Base-by-base conservation (phyloP, 2,113 vertebrate genomes). In the Oncorhynchus gorbuscha region DNA sequence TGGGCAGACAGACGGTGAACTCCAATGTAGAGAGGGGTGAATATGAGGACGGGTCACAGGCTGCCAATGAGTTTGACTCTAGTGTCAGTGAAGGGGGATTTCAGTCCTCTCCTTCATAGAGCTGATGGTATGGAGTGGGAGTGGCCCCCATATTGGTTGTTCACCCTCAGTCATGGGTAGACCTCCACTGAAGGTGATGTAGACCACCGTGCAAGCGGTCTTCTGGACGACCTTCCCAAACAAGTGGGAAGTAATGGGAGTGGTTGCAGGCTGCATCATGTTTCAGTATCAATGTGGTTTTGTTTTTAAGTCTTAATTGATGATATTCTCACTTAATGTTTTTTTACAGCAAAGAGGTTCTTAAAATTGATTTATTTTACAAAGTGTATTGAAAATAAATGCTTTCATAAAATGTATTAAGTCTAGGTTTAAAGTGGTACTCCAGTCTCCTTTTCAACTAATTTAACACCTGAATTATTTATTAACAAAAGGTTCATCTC, bases 1-100 rank as follows among this genome's bases (percentile, higher is more conserved):
- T 35, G 22, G 70, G 73, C 12, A 45, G 73, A 82, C 51, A 58
- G 77, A 70, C 11, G 3, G 49, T 30, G 78, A 69, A 71, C 77
- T n/a, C 0, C 75, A 35, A 24, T 65, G 26, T 80, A 13, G 59
- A 35, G 51, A n/a, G 28, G 51, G n/a, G 24, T 14, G 18, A 77
- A 12, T 16, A 59, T 32, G 22, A 28, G 13, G 49, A 51, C 0
- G 76, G 35, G 71, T 74, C 59, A 26, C 48, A 48, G 26, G 59
- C 66, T 35, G 66, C 30, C 32, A 68, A 18, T 35, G 28, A 35
- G 16, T 35, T 18, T 18, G 32, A 18, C 28, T 35, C 14, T 11
- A 20, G 66, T 18, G n/a, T 68, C 66, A 18, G 13, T 3, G 59
- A 35, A 7, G 14, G 66, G 66, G 28, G 32, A 51, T 51, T 51